Evolutionary conservation across 2,888 invertebrate genomes (phyloP).

Genomic region (Stegophylla sp.): DNA sequence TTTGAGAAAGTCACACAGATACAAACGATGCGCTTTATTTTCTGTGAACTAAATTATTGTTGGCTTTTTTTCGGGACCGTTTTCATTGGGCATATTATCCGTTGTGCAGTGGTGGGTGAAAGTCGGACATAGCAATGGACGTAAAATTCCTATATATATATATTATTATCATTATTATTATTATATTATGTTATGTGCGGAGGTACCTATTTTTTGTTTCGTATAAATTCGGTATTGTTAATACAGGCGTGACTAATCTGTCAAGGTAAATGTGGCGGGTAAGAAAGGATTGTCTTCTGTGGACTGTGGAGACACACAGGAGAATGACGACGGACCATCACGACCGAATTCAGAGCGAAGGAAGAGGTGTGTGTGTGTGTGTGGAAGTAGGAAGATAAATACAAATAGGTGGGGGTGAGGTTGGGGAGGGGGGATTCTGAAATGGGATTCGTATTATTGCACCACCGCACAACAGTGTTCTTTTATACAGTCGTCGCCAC

Average conservation of each 20-base stretch:
- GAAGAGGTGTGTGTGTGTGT: not conserved
- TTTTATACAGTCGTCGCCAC: not conserved
- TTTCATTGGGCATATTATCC: not conserved
- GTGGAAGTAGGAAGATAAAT: not conserved
- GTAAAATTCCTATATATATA: slow-evolving; percentile 21
- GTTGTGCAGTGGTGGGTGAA: slow-evolving; percentile 16
- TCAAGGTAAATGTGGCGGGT: slow-evolving; percentile 37
- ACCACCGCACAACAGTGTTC: not conserved
- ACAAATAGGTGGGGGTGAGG: not conserved
- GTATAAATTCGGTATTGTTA: slow-evolving; percentile 54
- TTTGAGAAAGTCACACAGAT: not conserved
- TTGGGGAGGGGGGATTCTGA: not conserved
- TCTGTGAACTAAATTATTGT: slow-evolving; percentile 12
- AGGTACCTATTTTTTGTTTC: slow-evolving; percentile 46
- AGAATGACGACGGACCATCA: slow-evolving; percentile 13
- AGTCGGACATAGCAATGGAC: slow-evolving; percentile 1
- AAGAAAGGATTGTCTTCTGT: slow-evolving; percentile 38
- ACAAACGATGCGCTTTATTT: slow-evolving; percentile 4
- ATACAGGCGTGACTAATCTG: slow-evolving; percentile 52
- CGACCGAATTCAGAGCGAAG: not conserved
- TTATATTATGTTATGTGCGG: slow-evolving; percentile 4
- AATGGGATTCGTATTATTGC: slow-evolving; percentile 18
- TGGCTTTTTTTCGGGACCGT: no score
- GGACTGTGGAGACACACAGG: slow-evolving; percentile 24
- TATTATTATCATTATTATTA: slow-evolving; percentile 25